These are phyloP conservation scores for Orchestes rusci DNA, from an alignment of 2,888 invertebrate genomes.

Conservation along the genomic window DNA sequence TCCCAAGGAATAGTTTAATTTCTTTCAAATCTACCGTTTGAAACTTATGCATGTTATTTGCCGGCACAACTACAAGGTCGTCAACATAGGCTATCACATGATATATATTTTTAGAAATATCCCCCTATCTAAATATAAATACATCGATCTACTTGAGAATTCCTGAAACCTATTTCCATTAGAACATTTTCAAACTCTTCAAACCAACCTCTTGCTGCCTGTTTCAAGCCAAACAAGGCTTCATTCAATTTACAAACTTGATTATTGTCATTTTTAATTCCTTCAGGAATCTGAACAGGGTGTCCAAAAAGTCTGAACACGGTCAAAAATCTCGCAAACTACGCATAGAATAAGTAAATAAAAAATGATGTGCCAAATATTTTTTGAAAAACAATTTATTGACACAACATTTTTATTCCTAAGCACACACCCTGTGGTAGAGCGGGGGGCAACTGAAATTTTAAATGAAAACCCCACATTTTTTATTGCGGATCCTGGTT, in stretches of 20 bases:
- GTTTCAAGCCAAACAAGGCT: slow-evolving; percentile 21
- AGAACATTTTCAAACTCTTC: slow-evolving; percentile 12
- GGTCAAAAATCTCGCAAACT: too few relatives aligned
- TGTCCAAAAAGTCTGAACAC: too few relatives aligned
- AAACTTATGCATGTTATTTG: slow-evolving; percentile 7
- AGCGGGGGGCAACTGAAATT: too few relatives aligned
- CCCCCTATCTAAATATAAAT: slow-evolving; percentile 16
- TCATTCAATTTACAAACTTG: slow-evolving; percentile 28
- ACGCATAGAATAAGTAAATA: too few relatives aligned
- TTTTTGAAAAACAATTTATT: too few relatives aligned
- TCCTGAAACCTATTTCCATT: slow-evolving; percentile 9
- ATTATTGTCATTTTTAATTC: slow-evolving; percentile 19
- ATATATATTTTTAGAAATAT: slow-evolving; percentile 16
- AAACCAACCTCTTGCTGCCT: slow-evolving; percentile 17
- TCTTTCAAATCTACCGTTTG: slow-evolving; percentile 14
- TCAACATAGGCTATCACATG: slow-evolving; percentile 17
- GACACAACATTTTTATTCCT: too few relatives aligned
- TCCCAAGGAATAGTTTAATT: slow-evolving; percentile 28
- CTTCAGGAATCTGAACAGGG: slow-evolving; percentile 27
- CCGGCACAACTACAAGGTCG: slow-evolving; percentile 12
- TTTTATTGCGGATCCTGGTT: too few relatives aligned
- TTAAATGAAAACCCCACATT: too few relatives aligned
- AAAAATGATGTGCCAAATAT: too few relatives aligned
- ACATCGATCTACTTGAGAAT: slow-evolving; percentile 27
- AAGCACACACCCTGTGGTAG: too few relatives aligned